Conservation (phyloP, 2,888 invertebrate genomes). For the Drosophila diplacantha region DNA sequence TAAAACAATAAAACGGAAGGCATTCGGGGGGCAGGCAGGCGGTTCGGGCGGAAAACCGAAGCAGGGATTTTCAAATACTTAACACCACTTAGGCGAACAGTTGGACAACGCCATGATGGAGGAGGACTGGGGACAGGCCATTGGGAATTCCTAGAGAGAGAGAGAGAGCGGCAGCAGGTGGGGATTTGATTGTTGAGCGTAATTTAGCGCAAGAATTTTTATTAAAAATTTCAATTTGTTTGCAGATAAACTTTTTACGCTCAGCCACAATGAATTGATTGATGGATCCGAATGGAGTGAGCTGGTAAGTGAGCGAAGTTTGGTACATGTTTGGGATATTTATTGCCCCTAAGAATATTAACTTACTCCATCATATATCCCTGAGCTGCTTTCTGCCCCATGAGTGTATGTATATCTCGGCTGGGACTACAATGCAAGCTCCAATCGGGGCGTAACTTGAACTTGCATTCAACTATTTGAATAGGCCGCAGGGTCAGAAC, state of each 20-base stretch:
- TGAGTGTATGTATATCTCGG: background rate
- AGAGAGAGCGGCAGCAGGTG: conserved; percentile 12
- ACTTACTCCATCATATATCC: background rate
- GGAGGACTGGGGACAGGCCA: background rate
- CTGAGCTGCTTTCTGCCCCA: background rate
- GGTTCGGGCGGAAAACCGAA: conserved; percentile 17
- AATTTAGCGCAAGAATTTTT: conserved; percentile 68
- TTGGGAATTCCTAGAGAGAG: conserved; percentile 3
- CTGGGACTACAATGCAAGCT: background rate
- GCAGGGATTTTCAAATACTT: conserved; percentile 68
- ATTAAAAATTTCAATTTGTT: conserved; percentile 65
- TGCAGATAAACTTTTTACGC: conserved; percentile 43
- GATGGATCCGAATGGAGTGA: conserved; percentile 15
- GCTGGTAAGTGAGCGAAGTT: conserved; percentile 9
- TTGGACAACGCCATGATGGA: conserved; percentile 57
- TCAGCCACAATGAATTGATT: conserved; percentile 31
- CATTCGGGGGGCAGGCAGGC: conserved; percentile 14
- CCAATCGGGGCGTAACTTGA: conserved; percentile 8
- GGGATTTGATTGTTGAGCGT: conserved; percentile 49
- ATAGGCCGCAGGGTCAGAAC: conserved; percentile 49
- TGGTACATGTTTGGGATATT: background rate
- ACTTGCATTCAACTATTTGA: conserved; percentile 48
- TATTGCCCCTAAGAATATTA: background rate
- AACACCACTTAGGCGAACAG: conserved; percentile 63
- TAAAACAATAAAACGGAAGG: conserved; percentile 67